Evolutionary conservation across 2,888 invertebrate genomes (phyloP).

Genomic region (Amblyjoppa proteus): DNA sequence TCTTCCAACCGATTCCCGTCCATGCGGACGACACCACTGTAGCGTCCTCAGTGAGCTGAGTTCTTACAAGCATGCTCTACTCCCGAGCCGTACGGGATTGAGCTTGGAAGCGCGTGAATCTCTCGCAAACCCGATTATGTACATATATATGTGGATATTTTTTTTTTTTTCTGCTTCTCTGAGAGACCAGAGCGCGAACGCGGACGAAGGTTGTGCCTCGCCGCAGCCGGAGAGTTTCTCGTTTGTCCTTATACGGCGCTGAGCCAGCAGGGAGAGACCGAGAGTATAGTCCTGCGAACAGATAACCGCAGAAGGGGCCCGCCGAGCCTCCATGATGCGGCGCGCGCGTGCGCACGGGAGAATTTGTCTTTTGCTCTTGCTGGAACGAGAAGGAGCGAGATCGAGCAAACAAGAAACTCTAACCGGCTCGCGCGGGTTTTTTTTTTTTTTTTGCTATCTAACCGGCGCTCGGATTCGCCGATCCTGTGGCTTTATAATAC

Average conservation of each 20-base stretch:
- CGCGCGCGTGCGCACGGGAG: constrained; percentile 31
- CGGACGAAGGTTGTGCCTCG: constrained; percentile 51
- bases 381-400: constrained; percentile 18
- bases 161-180: neutral
- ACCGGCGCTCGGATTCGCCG: constrained; percentile 43
- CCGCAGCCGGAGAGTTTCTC: constrained; percentile 61
- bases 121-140: constrained; percentile 41
- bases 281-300: constrained; percentile 59
- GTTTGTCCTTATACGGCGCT: constrained; percentile 70
- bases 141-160: neutral
- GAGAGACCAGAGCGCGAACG: constrained; percentile 33
- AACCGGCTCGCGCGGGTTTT: constrained; percentile 51
- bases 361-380: constrained; percentile 10
- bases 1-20: constrained; percentile 13
- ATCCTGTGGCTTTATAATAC: constrained; percentile 24
- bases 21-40: neutral
- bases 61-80: constrained; percentile 7
- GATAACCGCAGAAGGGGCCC: constrained; percentile 56
- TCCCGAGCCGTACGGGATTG: constrained; percentile 22
- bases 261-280: constrained; percentile 46
- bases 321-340: constrained; percentile 46
- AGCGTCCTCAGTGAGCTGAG: neutral
- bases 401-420: constrained; percentile 10
- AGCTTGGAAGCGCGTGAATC: constrained; percentile 52
- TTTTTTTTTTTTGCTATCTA: constrained; percentile 24